These are phyloP conservation scores for Coregonus ussuriensis DNA, from an alignment of 2,797 vertebrate species.

Conservation along the genomic window DNA sequence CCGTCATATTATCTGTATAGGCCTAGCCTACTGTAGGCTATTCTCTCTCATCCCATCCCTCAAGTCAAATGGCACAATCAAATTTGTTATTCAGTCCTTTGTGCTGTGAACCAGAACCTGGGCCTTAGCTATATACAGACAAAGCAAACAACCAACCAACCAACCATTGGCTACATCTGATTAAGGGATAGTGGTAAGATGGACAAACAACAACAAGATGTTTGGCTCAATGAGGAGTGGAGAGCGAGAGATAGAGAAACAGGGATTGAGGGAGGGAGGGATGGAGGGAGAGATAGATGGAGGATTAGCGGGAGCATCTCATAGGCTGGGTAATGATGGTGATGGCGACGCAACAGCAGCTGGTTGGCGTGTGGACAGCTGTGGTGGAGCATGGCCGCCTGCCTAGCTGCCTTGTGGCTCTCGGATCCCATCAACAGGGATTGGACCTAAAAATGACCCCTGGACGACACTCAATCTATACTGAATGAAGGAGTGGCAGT, in stretches of 20 bases:
- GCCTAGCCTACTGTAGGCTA: neutral
- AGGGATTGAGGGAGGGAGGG: slow-evolving; percentile 2
- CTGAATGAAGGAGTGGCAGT: slow-evolving; percentile 14
- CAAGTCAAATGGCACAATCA: slow-evolving; percentile 46
- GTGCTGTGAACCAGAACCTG: slow-evolving; percentile 25
- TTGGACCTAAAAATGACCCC: slow-evolving; percentile 49
- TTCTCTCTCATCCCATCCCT: slow-evolving; percentile 23
- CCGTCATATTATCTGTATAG: slow-evolving; percentile 15
- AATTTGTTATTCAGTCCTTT: slow-evolving; percentile 48
- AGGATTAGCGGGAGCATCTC: slow-evolving; percentile 48
- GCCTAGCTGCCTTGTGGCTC: slow-evolving; percentile 37
- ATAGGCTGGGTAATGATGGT: slow-evolving; percentile 44
- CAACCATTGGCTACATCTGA: slow-evolving; percentile 27
- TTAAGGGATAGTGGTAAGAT: neutral
- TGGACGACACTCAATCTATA: slow-evolving; percentile 40
- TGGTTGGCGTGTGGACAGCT: slow-evolving; percentile 56
- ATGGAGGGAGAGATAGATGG: slow-evolving; percentile 8
- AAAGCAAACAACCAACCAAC: neutral
- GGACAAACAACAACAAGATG: slow-evolving; percentile 67
- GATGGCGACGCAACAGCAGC: slow-evolving; percentile 33
- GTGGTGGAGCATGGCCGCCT: slow-evolving; percentile 21
- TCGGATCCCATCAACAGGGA: slow-evolving; percentile 20
- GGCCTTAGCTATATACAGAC: neutral
- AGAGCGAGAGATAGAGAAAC: neutral
- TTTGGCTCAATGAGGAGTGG: slow-evolving; percentile 54